Evolutionary conservation across 35 echinoderm and acorn worm species (phyloP).

Genomic region (Ophioderma brevispina): DNA sequence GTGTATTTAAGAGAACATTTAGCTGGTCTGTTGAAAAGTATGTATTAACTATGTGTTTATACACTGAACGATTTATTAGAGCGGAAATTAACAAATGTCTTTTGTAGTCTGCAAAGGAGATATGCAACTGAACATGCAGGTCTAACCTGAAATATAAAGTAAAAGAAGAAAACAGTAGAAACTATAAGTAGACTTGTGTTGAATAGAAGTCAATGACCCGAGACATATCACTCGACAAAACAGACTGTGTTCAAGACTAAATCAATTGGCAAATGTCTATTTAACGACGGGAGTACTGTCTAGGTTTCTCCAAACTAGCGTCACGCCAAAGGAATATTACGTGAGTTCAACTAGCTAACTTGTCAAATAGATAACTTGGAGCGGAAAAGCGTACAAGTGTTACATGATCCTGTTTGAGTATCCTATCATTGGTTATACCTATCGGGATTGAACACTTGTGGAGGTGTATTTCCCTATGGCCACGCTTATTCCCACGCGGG

Average conservation of each 20-base stretch:
- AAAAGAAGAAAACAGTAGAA: no score
- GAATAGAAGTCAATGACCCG: neutral
- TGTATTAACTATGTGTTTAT: no score
- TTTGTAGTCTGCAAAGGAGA: no score
- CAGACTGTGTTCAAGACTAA: neutral
- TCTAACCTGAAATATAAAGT: no score
- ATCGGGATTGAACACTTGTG: neutral
- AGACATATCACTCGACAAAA: neutral
- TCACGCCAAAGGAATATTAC: neutral
- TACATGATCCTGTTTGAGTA: neutral
- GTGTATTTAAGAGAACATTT: no score
- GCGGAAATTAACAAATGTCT: no score
- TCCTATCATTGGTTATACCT: neutral
- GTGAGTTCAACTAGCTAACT: neutral
- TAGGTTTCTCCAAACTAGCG: neutral
- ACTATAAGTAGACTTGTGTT: no score
- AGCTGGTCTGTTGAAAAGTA: no score
- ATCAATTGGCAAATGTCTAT: neutral
- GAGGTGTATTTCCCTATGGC: neutral
- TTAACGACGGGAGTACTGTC: neutral
- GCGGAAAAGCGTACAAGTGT: constrained; percentile 9
- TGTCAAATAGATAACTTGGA: neutral
- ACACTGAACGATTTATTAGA: no score
- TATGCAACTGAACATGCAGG: no score
- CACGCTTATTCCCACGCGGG: neutral